Conservation (phyloP, 2,888 invertebrate species). For the Drosophila infuscata region DNA sequence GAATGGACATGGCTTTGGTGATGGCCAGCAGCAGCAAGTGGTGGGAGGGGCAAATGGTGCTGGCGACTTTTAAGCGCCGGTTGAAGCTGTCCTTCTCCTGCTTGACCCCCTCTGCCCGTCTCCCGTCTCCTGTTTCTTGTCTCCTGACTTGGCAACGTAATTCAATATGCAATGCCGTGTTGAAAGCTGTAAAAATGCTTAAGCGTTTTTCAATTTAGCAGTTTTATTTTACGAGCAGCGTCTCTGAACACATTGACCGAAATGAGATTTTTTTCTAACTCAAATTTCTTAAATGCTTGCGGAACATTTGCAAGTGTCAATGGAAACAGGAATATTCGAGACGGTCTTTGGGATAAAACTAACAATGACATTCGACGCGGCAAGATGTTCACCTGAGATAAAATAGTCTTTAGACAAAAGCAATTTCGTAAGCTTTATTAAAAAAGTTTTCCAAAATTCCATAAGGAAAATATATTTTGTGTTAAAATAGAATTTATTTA, state of each 20-base stretch:
- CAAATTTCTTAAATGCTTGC: conserved; percentile 64
- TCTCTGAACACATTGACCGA: conserved; percentile 45
- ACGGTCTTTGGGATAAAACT: background rate
- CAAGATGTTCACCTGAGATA: conserved; percentile 8
- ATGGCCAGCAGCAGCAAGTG: conserved; percentile 32
- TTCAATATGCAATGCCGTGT: conserved; percentile 76
- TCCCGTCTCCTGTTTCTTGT: conserved; percentile 8
- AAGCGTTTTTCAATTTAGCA: conserved; percentile 79
- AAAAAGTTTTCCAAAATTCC: background rate
- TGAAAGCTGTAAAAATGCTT: conserved; percentile 80
- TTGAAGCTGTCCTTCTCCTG: conserved; percentile 53
- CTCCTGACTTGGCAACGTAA: conserved; percentile 56
- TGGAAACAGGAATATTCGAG: conserved; percentile 4
- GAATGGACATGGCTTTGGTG: conserved; percentile 48
- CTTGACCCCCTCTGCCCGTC: conserved; percentile 6
- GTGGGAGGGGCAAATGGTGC: conserved; percentile 19
- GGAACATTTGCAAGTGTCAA: conserved; percentile 50
- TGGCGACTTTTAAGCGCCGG: conserved; percentile 51
- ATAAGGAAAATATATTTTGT: background rate
- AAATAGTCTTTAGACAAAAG: background rate
- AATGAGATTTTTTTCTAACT: conserved; percentile 72
- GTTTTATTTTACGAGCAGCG: conserved; percentile 67
- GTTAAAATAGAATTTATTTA: background rate
- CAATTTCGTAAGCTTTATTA: background rate
- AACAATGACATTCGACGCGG: conserved; percentile 14